phyloP scores from a whole-genome alignment of 2,113 vertebrate species.

The Charina bottae region DNA sequence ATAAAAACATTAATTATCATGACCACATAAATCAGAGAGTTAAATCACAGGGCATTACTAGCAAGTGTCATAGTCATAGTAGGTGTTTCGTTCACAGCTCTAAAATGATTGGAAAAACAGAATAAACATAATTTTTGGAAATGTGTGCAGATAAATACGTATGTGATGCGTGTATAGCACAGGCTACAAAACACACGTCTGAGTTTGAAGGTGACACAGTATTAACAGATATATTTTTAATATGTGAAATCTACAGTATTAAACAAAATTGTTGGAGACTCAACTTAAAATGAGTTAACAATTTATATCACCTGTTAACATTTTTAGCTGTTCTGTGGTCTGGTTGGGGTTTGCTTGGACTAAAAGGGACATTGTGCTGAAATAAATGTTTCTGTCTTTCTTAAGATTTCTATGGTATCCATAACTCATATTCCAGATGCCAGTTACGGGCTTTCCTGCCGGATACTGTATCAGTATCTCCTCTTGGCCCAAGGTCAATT shows the following conservation, averaged over 20 bases:
- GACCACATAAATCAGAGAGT: background rate
- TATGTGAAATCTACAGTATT: background rate
- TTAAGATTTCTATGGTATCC: conserved; percentile 86
- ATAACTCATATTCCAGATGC: conserved; percentile 92
- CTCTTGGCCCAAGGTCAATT: conserved; percentile 89
- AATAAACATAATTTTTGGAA: background rate
- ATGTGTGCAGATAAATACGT: background rate
- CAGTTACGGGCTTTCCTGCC: conserved; percentile 84
- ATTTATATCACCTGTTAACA: background rate
- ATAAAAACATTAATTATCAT: background rate
- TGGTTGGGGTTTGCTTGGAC: background rate
- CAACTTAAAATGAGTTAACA: background rate
- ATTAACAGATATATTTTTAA: background rate
- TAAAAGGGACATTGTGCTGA: no score
- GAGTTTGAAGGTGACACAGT: background rate
- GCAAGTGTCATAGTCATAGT: background rate
- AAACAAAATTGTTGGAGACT: background rate
- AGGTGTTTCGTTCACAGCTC: background rate
- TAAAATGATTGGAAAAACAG: background rate
- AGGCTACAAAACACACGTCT: background rate
- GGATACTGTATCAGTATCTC: conserved; percentile 91
- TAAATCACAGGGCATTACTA: background rate
- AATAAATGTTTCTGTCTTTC: background rate
- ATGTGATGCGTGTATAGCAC: background rate
- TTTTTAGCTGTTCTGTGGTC: background rate